Evolutionary conservation across 2,113 vertebrate species (phyloP).

Genomic region (Oryzias javanicus): DNA sequence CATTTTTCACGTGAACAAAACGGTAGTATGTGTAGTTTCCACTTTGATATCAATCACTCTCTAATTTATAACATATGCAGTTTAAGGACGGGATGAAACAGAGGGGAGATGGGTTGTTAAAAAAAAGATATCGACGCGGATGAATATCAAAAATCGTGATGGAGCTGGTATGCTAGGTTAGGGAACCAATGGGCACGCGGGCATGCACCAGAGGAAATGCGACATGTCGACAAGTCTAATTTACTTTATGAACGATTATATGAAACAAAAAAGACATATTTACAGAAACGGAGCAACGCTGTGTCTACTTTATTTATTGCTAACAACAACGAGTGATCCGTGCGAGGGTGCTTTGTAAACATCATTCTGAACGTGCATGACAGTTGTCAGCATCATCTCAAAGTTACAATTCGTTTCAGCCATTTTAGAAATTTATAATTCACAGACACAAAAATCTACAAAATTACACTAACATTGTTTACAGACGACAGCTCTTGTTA

Average conservation of each 20-base stretch:
- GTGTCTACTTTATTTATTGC: too few species aligned
- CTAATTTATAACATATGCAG: background rate
- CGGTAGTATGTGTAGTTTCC: slow-evolving; percentile 68
- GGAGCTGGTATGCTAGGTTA: slow-evolving; percentile 27
- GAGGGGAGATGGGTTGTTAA: background rate
- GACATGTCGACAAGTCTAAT: slow-evolving; percentile 51
- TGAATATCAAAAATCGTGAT: slow-evolving; percentile 23
- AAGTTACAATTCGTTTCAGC: background rate
- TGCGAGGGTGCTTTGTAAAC: background rate
- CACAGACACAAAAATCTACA: too few species aligned
- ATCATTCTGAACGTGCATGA: background rate
- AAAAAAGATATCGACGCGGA: slow-evolving; percentile 29
- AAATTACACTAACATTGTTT: too few species aligned
- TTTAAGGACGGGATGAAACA: background rate
- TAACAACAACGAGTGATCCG: too few species aligned
- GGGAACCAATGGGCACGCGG: slow-evolving; percentile 49
- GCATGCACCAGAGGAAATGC: slow-evolving; percentile 14
- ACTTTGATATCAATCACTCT: accelerated
- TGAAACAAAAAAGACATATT: too few species aligned
- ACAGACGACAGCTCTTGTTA: too few species aligned
- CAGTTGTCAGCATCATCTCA: background rate
- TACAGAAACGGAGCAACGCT: too few species aligned
- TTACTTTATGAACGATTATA: too few species aligned
- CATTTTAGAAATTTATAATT: background rate
- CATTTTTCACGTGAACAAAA: slow-evolving; percentile 54